phyloP scores from a whole-genome alignment of 2,113 vertebrate genomes.

The Pseudonaja textilis region DNA sequence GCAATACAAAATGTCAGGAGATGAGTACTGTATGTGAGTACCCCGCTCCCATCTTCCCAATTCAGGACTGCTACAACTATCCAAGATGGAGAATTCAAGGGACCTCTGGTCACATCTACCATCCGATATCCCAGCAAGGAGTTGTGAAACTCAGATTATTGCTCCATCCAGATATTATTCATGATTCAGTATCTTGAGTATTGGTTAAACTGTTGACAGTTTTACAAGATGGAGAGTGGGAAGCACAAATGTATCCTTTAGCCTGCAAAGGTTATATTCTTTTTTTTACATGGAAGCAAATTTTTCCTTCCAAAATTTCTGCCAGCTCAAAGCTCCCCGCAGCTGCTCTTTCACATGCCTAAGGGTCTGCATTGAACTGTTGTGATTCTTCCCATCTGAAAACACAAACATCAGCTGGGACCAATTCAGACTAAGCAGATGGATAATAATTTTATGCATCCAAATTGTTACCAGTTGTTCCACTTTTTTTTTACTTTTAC shows the following conservation, averaged over 20 bases:
- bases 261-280: neutral
- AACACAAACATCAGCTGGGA: slow-evolving; percentile 27
- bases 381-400: slow-evolving; percentile 50
- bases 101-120: neutral
- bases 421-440: slow-evolving; percentile 20
- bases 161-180: neutral
- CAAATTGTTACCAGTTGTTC: slow-evolving; percentile 37
- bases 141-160: neutral
- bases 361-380: slow-evolving; percentile 34
- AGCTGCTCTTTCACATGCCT: slow-evolving; percentile 25
- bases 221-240: neutral
- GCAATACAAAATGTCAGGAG: neutral
- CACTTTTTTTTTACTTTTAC: neutral
- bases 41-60: neutral
- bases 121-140: neutral
- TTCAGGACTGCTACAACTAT: neutral
- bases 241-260: neutral
- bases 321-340: slow-evolving; percentile 6
- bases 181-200: neutral
- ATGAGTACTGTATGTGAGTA: neutral
- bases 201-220: neutral
- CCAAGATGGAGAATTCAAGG: neutral
- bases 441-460: slow-evolving; percentile 40
- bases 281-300: neutral
- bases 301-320: slow-evolving; percentile 32